Evolutionary conservation across 1,140 invertebrate species (phyloP).

Genomic region (Trachymyrmex cornetzi): DNA sequence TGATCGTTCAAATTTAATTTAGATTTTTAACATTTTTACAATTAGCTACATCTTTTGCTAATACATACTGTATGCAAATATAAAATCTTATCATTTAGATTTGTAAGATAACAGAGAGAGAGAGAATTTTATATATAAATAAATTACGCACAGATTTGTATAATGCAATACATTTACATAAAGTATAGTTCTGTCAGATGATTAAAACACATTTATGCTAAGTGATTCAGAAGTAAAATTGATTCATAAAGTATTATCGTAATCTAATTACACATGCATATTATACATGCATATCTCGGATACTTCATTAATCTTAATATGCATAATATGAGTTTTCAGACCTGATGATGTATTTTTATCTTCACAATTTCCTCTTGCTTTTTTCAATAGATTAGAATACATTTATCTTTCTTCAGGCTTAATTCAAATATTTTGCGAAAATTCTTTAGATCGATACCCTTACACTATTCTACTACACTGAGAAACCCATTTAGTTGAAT

Average conservation of each 20-base stretch:
- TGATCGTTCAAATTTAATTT: background rate
- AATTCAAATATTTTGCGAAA: background rate
- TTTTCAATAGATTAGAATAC: background rate
- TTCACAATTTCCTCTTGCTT: background rate
- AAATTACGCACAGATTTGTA: background rate
- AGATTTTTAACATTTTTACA: background rate
- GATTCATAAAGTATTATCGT: slow-evolving; percentile 39
- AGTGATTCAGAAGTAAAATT: slow-evolving; percentile 27
- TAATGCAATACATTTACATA: slow-evolving; percentile 31
- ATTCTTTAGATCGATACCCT: background rate
- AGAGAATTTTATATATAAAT: slow-evolving; percentile 36
- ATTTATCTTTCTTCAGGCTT: background rate
- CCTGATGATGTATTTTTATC: background rate
- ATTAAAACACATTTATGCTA: slow-evolving; percentile 40
- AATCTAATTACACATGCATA: slow-evolving; percentile 36
- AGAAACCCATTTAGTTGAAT: no score
- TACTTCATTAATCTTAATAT: slow-evolving; percentile 26
- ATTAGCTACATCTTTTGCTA: background rate
- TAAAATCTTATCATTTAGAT: slow-evolving; percentile 14
- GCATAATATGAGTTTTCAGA: slow-evolving; percentile 1
- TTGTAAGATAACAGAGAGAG: background rate
- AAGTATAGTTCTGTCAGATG: slow-evolving; percentile 25
- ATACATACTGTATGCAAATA: background rate
- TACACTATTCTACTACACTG: no score
- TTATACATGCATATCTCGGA: slow-evolving; percentile 27